These are phyloP conservation scores for Mirounga angustirostris DNA, from an alignment of 2,113 vertebrate species.

Conservation along the genomic window DNA sequence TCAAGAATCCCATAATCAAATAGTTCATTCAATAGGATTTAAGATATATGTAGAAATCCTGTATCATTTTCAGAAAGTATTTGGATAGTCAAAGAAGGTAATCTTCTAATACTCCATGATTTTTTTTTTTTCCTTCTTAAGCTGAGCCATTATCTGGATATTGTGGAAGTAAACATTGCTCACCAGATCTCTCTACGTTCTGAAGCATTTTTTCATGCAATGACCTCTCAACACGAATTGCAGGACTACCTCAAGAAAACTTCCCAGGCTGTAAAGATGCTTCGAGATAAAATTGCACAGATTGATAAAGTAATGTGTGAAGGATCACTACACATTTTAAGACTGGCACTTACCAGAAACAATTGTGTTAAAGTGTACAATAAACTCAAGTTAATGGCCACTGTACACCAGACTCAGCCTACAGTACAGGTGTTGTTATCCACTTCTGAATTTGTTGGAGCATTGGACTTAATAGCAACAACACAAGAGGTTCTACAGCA, in stretches of 20 bases:
- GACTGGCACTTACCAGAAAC: constrained; percentile 93
- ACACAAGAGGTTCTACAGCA: constrained; percentile 99
- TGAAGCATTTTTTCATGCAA: constrained; percentile 99
- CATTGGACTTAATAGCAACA: constrained; percentile 98
- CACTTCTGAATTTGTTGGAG: constrained; percentile 97
- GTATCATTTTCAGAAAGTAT: constrained; percentile 52
- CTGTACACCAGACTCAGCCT: constrained; percentile 99
- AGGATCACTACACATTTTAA: constrained; percentile 94
- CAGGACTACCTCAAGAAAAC: constrained; percentile 98
- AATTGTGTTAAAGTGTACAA: constrained; percentile 96
- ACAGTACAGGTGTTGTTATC: constrained; percentile 98
- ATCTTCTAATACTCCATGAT: constrained; percentile 27
- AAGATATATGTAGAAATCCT: constrained; percentile 50
- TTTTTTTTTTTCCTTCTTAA: constrained; percentile 80
- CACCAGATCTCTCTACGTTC: constrained; percentile 99
- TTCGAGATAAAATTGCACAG: constrained; percentile 94
- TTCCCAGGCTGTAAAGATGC: constrained; percentile 93
- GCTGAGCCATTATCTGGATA: constrained; percentile 99
- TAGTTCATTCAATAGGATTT: background rate
- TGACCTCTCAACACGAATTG: constrained; percentile 99
- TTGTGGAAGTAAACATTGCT: constrained; percentile 99
- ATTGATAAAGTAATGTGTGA: constrained; percentile 96
- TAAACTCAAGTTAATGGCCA: constrained; percentile 98
- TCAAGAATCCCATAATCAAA: background rate
- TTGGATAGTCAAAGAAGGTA: constrained; percentile 51